Conservation (phyloP, 2,797 vertebrate species). For the Diplodus sargus region DNA sequence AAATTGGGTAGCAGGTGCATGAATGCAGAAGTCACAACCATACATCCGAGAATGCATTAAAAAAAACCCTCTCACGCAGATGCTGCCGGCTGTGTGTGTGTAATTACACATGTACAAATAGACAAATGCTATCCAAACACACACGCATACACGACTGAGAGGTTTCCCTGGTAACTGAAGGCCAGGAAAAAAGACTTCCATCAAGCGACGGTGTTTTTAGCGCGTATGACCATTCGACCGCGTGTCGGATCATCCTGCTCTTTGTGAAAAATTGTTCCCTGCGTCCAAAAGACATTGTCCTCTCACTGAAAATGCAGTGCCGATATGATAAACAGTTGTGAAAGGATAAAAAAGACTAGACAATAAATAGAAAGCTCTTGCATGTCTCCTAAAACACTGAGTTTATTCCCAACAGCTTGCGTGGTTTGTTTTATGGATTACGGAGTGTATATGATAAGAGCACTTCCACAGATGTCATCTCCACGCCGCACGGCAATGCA, state of each 20-base stretch:
- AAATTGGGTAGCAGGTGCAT: slow-evolving; percentile 38
- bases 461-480: slow-evolving; percentile 51
- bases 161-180: slow-evolving; percentile 74
- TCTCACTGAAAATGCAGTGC: neutral
- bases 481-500: slow-evolving; percentile 8
- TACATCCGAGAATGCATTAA: slow-evolving; percentile 18
- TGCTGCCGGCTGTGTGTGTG: slow-evolving; percentile 37
- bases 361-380: neutral
- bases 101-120: slow-evolving; percentile 25
- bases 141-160: slow-evolving; percentile 22
- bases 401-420: slow-evolving; percentile 39
- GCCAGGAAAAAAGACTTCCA: slow-evolving; percentile 37
- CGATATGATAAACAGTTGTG: slow-evolving; percentile 7
- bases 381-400: slow-evolving; percentile 1
- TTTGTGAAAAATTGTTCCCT: slow-evolving; percentile 17
- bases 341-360: slow-evolving; percentile 4
- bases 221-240: slow-evolving; percentile 27
- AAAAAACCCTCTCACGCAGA: slow-evolving; percentile 31
- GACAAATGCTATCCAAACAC: slow-evolving; percentile 13
- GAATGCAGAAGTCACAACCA: slow-evolving; percentile 11
- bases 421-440: slow-evolving; percentile 41
- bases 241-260: slow-evolving; percentile 4
- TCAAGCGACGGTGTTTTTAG: slow-evolving; percentile 40
- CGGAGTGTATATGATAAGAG: slow-evolving; percentile 25
- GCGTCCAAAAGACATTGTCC: slow-evolving; percentile 1